Conservation (phyloP, 2,113 vertebrate species). For the Mus musculus region DNA sequence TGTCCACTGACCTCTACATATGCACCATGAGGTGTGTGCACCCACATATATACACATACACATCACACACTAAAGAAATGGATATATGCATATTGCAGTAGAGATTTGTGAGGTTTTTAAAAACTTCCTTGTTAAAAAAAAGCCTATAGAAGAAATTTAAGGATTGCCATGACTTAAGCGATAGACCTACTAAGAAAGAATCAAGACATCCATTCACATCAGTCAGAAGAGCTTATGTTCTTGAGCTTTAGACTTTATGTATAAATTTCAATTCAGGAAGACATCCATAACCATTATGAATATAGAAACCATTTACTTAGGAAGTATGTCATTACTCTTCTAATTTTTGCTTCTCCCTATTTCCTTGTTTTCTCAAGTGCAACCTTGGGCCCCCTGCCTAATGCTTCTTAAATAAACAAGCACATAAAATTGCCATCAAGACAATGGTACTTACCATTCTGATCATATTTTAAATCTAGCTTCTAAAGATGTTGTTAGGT, state of each 20-base stretch:
- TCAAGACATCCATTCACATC: not conserved
- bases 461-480: not conserved
- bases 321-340: not conserved
- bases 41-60: not conserved
- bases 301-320: constrained; percentile 1
- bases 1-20: not conserved
- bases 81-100: not conserved
- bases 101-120: not conserved
- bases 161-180: not conserved
- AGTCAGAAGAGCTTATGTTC: not conserved
- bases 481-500: constrained; percentile 31
- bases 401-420: not conserved
- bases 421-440: not conserved
- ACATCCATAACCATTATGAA: not conserved
- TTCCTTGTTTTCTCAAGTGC: not conserved
- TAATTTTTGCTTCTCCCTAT: not conserved
- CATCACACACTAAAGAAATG: not conserved
- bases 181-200: not conserved
- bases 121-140: not conserved
- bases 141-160: not conserved
- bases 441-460: not conserved
- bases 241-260: not conserved
- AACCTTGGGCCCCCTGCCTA: not conserved
- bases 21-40: not conserved
- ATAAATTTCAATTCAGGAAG: not conserved